Percentiles rank a stretch among this genome's conserved stretches.
Conservation (phyloP, 2,113 vertebrate genomes). For the Neogobius melanostomus region DNA sequence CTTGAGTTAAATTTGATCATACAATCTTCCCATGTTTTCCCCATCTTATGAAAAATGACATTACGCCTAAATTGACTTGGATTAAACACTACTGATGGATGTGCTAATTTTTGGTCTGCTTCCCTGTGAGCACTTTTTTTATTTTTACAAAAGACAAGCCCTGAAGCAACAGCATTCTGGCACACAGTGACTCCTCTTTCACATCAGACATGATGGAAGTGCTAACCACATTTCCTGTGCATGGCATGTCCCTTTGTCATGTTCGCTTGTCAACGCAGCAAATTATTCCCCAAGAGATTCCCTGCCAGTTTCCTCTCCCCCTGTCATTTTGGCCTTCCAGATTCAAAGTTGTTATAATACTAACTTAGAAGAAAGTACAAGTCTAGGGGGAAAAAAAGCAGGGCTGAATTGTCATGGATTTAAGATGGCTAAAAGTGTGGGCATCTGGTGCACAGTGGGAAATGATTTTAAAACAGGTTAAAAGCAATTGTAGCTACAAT, state of each 20-base stretch:
- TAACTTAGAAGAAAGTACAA: too few relatives aligned
- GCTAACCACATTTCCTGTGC: constrained; percentile 48
- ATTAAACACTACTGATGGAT: not conserved
- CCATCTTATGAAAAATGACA: too few relatives aligned
- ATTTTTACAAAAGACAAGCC: constrained; percentile 49
- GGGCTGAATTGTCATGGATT: too few relatives aligned
- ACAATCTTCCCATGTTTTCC: too few relatives aligned
- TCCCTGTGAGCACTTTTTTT: constrained; percentile 20
- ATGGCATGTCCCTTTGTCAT: constrained; percentile 43
- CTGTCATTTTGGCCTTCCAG: constrained; percentile 19
- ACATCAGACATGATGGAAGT: constrained; percentile 44
- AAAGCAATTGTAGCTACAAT: too few relatives aligned
- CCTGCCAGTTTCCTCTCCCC: constrained; percentile 31
- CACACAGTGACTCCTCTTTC: constrained; percentile 36
- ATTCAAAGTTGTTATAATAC: not conserved
- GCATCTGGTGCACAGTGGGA: too few relatives aligned
- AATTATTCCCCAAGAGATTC: constrained; percentile 62
- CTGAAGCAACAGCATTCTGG: constrained; percentile 38
- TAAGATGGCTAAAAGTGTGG: too few relatives aligned
- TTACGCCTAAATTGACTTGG: too few relatives aligned
- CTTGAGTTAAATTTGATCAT: too few relatives aligned
- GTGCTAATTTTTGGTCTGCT: constrained; percentile 40
- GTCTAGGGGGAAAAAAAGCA: too few relatives aligned
- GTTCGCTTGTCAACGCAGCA: constrained; percentile 44
- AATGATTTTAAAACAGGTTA: too few relatives aligned